These are phyloP conservation scores for Xiphophorus maculatus DNA, from an alignment of 2,113 vertebrate species.

Conservation along the genomic window DNA sequence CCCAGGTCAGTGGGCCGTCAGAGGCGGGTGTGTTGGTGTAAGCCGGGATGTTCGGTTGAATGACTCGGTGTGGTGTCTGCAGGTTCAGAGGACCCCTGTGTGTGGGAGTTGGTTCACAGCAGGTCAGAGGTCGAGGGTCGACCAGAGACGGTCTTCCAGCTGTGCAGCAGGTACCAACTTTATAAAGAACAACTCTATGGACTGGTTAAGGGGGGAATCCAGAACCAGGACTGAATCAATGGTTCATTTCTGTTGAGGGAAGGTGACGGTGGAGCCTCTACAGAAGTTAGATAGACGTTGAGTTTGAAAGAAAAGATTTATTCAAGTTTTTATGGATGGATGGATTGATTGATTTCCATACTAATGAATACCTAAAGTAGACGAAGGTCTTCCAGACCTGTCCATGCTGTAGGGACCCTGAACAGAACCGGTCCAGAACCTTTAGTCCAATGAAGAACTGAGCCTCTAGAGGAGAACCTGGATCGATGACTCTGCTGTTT, in stretches of 20 bases:
- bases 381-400: too few relatives aligned
- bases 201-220: background rate
- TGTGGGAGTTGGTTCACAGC: constrained; percentile 93
- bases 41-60: background rate
- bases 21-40: background rate
- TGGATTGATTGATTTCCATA: too few relatives aligned
- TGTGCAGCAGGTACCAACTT: constrained; percentile 88
- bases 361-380: too few relatives aligned
- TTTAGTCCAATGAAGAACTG: background rate
- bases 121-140: constrained; percentile 91
- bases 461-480: too few relatives aligned
- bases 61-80: constrained; percentile 5
- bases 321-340: too few relatives aligned
- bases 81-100: constrained; percentile 88
- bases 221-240: background rate
- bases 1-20: constrained; percentile 80
- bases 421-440: too few relatives aligned
- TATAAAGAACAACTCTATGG: too few relatives aligned
- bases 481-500: background rate
- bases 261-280: background rate
- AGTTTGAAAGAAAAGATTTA: background rate
- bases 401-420: too few relatives aligned
- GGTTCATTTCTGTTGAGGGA: background rate
- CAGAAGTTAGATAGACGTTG: background rate
- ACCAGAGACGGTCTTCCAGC: constrained; percentile 91